Evolutionary conservation across 2,888 invertebrate species (phyloP).

Genomic region (Epicampocera succincta): DNA sequence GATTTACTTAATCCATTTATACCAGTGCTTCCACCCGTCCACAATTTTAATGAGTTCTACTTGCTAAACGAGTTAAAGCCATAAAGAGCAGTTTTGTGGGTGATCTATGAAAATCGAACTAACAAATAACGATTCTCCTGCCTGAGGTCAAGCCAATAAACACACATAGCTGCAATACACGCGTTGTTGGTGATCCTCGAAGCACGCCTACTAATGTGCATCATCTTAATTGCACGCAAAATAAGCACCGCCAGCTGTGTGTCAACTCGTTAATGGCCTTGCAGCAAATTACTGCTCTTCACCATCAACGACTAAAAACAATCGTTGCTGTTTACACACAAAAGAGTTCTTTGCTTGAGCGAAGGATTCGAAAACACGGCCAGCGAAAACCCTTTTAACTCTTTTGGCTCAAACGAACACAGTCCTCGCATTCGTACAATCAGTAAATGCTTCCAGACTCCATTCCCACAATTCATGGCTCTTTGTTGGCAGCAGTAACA

Average conservation of each 20-base stretch:
- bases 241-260: conserved; percentile 62
- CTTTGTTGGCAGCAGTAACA: background rate
- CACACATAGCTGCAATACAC: background rate
- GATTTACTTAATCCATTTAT: conserved; percentile 36
- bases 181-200: conserved; percentile 68
- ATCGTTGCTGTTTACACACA: conserved; percentile 2
- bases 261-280: conserved; percentile 63
- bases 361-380: background rate
- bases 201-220: conserved; percentile 62
- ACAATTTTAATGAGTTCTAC: conserved; percentile 61
- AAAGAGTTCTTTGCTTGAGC: conserved; percentile 23
- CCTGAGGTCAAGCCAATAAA: too few species aligned
- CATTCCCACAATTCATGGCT: background rate
- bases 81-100: conserved; percentile 59
- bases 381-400: conserved; percentile 58
- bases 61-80: conserved; percentile 58
- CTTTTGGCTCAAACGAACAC: conserved; percentile 13
- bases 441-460: background rate
- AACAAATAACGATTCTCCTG: conserved; percentile 53
- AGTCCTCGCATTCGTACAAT: background rate
- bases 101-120: conserved; percentile 47
- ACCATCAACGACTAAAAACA: conserved; percentile 23
- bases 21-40: conserved; percentile 54
- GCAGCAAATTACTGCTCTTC: conserved; percentile 46
- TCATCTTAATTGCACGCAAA: conserved; percentile 69